Conservation (phyloP, 2,888 invertebrate genomes). For the Byasa hedistus region DNA sequence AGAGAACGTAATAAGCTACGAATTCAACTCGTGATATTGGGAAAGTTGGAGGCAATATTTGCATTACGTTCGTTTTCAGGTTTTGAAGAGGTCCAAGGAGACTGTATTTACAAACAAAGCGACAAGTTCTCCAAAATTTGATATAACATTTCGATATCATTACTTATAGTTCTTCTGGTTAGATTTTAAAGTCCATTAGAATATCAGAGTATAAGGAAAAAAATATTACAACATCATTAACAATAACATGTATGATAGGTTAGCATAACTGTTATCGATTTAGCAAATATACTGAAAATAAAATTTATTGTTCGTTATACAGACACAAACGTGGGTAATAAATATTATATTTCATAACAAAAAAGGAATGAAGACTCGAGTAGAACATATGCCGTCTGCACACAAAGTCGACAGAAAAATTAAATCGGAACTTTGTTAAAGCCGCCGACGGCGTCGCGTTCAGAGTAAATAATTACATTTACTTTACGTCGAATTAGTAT, state of each 20-base stretch:
- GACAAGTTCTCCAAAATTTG: conserved; percentile 4
- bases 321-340: too few species aligned
- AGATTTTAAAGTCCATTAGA: neutral
- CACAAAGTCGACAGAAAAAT: conserved; percentile 19
- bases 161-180: neutral
- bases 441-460: conserved; percentile 47
- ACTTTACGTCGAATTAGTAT: conserved; percentile 31
- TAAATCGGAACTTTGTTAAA: conserved; percentile 39
- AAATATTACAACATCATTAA: too few species aligned
- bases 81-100: conserved; percentile 1
- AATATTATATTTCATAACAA: too few species aligned
- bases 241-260: too few species aligned
- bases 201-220: too few species aligned
- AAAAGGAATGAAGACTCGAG: neutral
- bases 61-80: conserved; percentile 26
- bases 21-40: conserved; percentile 21
- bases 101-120: conserved; percentile 8
- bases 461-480: conserved; percentile 36
- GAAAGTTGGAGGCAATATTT: conserved; percentile 27
- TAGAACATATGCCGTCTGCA: neutral
- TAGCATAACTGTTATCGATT: too few species aligned
- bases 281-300: too few species aligned
- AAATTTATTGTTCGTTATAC: too few species aligned
- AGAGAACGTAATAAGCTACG: conserved; percentile 20
- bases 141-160: neutral